Evolutionary conservation across 2,113 vertebrate species (phyloP).

Genomic region (Channa argus): DNA sequence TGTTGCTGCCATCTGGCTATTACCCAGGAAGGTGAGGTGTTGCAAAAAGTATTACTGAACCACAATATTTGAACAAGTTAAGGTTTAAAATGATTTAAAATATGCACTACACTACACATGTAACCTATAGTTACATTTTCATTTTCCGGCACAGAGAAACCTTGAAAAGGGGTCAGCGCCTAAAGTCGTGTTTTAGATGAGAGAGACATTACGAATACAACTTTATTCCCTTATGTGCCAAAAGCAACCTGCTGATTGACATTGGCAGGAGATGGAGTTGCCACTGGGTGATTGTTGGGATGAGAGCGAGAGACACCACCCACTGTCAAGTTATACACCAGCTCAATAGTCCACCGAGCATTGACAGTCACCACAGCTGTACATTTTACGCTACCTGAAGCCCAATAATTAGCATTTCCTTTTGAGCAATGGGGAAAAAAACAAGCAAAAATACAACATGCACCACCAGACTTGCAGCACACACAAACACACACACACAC

Average conservation of each 20-base stretch:
- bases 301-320: slow-evolving; percentile 80
- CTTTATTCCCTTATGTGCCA: slow-evolving; percentile 15
- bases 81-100: slow-evolving; percentile 25
- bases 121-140: not conserved
- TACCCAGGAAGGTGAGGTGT: slow-evolving; percentile 60
- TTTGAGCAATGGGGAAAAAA: slow-evolving; percentile 61
- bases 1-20: slow-evolving; percentile 70
- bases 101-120: slow-evolving; percentile 10
- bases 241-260: slow-evolving; percentile 69
- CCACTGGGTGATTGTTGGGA: slow-evolving; percentile 61
- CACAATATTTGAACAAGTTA: slow-evolving; percentile 10
- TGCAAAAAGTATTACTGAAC: slow-evolving; percentile 34
- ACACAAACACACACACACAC: slow-evolving; percentile 13
- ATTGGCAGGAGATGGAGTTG: slow-evolving; percentile 64
- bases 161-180: slow-evolving; percentile 22
- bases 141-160: slow-evolving; percentile 17
- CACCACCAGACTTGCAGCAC: slow-evolving; percentile 34
- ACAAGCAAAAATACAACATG: slow-evolving; percentile 42
- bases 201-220: not conserved
- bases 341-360: slow-evolving; percentile 85
- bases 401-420: slow-evolving; percentile 90
- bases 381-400: slow-evolving; percentile 89
- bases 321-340: slow-evolving; percentile 86
- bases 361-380: slow-evolving; percentile 88
- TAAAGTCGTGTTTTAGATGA: not conserved